These are phyloP conservation scores for Alethe castanea DNA, from an alignment of 2,113 vertebrate species.

Conservation along the genomic window DNA sequence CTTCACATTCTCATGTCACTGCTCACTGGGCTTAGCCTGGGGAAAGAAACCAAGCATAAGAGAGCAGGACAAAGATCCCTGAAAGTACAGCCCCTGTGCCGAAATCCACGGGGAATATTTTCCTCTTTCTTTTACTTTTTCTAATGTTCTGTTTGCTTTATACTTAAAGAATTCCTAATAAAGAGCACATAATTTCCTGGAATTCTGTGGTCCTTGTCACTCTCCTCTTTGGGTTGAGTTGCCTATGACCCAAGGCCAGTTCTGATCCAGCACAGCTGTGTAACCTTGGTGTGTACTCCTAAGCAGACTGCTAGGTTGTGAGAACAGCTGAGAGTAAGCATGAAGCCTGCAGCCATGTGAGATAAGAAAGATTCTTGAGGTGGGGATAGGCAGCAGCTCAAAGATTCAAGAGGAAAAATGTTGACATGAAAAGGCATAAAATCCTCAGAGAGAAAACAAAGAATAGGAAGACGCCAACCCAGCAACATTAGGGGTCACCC, in stretches of 20 bases:
- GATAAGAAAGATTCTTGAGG: background rate
- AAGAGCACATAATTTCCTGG: background rate
- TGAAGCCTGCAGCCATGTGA: background rate
- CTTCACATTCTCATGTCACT: background rate
- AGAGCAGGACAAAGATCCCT: background rate
- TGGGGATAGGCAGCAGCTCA: background rate
- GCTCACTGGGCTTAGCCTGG: fast-evolving
- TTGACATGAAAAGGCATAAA: background rate
- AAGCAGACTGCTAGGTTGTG: background rate
- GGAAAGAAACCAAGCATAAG: background rate
- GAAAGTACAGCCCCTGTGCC: background rate
- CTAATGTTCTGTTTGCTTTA: background rate
- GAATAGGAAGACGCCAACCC: background rate
- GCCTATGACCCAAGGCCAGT: background rate
- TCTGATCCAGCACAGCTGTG: background rate
- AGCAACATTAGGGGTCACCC: background rate
- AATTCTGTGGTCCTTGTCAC: background rate
- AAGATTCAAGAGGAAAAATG: background rate
- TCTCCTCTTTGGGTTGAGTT: background rate
- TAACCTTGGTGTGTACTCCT: background rate
- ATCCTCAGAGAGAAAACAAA: background rate
- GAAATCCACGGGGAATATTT: background rate
- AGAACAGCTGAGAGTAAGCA: background rate
- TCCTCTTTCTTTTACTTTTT: background rate
- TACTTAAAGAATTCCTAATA: background rate